phyloP scores from a whole-genome alignment of 2,888 invertebrate species.

The Andricus quercusramuli region DNA sequence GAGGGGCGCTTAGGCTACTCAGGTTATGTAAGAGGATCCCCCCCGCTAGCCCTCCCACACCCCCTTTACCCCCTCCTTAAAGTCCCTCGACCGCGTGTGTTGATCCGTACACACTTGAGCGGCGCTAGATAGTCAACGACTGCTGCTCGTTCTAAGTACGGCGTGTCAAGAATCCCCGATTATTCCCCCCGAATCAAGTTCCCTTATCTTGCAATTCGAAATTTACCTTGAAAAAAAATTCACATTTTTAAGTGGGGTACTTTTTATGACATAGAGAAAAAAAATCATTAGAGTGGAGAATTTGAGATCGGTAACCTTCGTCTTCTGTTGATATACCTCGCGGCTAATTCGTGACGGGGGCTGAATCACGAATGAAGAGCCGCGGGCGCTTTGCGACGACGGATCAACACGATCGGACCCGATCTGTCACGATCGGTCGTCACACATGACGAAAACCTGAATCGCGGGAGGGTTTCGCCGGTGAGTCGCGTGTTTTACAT shows the following conservation, averaged over 20 bases:
- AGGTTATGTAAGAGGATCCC: slow-evolving; percentile 40
- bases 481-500: slow-evolving; percentile 37
- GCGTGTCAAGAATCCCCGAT: slow-evolving; percentile 22
- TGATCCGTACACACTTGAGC: slow-evolving; percentile 44
- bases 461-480: slow-evolving; percentile 39
- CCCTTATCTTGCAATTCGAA: background rate
- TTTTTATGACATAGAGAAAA: background rate
- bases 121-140: slow-evolving; percentile 60
- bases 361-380: slow-evolving; percentile 28
- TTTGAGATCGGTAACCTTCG: slow-evolving; percentile 42
- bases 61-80: slow-evolving; percentile 33
- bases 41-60: slow-evolving; percentile 20
- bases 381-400: background rate
- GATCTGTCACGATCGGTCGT: slow-evolving; percentile 38
- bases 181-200: slow-evolving; percentile 5
- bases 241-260: background rate
- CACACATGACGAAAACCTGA: slow-evolving; percentile 27
- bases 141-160: slow-evolving; percentile 56
- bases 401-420: slow-evolving; percentile 38
- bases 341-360: slow-evolving; percentile 30
- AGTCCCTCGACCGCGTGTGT: slow-evolving; percentile 45
- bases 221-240: background rate
- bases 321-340: slow-evolving; percentile 33
- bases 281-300: background rate
- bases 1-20: slow-evolving; percentile 42